Conservation (phyloP, 2,113 vertebrate genomes). For the Martes martes region DNA sequence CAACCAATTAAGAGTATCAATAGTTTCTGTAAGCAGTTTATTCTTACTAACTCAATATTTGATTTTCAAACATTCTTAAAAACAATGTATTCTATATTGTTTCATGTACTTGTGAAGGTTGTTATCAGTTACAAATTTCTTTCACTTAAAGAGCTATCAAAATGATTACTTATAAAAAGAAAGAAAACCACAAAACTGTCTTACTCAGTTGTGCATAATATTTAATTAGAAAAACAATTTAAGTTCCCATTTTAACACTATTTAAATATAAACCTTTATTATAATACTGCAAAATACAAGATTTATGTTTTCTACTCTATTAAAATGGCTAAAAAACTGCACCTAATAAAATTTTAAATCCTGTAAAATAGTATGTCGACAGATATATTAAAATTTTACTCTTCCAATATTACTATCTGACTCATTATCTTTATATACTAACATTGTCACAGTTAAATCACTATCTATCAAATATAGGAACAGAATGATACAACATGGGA, state of each 20-base stretch:
- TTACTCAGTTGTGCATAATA: neutral
- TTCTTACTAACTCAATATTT: neutral
- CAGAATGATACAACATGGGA: slow-evolving; percentile 62
- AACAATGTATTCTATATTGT: neutral
- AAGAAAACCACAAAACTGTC: neutral
- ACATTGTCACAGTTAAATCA: slow-evolving; percentile 57
- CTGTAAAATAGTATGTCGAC: neutral
- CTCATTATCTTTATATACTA: slow-evolving; percentile 62
- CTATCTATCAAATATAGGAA: slow-evolving; percentile 62
- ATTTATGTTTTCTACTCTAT: slow-evolving; percentile 5
- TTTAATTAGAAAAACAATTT: slow-evolving; percentile 43
- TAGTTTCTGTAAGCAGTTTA: neutral
- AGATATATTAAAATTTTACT: slow-evolving; percentile 30
- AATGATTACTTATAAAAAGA: slow-evolving; percentile 9
- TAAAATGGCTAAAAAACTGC: neutral
- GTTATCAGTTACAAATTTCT: neutral
- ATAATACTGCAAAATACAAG: neutral
- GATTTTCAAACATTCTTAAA: neutral
- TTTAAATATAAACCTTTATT: neutral
- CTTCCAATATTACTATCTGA: slow-evolving; percentile 45
- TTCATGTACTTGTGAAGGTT: neutral
- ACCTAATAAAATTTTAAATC: slow-evolving; percentile 7
- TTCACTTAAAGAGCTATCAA: slow-evolving; percentile 44
- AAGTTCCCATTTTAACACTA: slow-evolving; percentile 18
- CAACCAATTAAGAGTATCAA: slow-evolving; percentile 24